phyloP scores from a whole-genome alignment of 2,113 vertebrate genomes.

The Salvelinus namaycush region DNA sequence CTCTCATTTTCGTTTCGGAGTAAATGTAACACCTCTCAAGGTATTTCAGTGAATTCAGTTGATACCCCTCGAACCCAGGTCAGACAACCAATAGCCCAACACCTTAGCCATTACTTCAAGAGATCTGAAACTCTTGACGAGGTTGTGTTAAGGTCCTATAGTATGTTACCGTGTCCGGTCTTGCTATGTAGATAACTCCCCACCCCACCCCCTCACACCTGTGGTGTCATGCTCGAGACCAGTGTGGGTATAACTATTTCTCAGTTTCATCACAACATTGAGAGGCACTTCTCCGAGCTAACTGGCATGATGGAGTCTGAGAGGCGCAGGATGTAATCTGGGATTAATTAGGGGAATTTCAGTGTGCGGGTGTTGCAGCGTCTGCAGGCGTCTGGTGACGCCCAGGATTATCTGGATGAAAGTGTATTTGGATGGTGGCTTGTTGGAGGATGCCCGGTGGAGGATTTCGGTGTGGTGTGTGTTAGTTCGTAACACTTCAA shows the following conservation, averaged over 20 bases:
- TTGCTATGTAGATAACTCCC: neutral
- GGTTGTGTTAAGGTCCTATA: too few relatives aligned
- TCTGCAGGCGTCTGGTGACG: constrained; percentile 56
- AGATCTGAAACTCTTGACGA: too few relatives aligned
- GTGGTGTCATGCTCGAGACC: neutral
- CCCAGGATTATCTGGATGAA: constrained; percentile 67
- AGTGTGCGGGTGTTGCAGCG: constrained; percentile 39
- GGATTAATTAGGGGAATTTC: constrained; percentile 71
- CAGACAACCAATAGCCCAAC: too few relatives aligned
- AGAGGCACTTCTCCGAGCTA: constrained; percentile 35
- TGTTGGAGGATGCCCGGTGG: constrained; percentile 36
- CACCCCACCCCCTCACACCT: neutral
- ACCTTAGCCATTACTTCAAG: too few relatives aligned
- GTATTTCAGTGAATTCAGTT: too few relatives aligned
- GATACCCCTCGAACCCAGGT: too few relatives aligned
- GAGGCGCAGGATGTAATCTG: constrained; percentile 65
- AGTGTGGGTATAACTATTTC: constrained; percentile 17
- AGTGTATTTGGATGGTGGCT: constrained; percentile 64
- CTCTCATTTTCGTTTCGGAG: neutral
- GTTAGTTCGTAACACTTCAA: neutral
- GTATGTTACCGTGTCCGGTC: too few relatives aligned
- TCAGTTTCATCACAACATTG: constrained; percentile 22
- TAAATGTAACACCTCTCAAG: too few relatives aligned
- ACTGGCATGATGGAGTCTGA: constrained; percentile 54
- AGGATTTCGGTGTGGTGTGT: constrained; percentile 14